These are phyloP conservation scores for Lasioglossum oenotherae DNA, from an alignment of 2,888 invertebrate genomes.

Conservation along the genomic window DNA sequence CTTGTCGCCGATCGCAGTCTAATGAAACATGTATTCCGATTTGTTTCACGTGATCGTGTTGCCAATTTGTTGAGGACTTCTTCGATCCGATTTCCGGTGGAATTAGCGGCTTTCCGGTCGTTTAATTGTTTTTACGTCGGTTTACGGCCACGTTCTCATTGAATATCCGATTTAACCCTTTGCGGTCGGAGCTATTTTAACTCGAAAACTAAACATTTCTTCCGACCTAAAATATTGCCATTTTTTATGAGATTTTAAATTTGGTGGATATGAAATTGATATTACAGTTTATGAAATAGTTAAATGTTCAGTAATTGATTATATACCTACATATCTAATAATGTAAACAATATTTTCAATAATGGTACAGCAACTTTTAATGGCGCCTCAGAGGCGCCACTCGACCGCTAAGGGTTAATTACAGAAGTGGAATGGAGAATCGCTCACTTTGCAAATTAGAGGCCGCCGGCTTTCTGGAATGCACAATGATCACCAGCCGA, in stretches of 20 bases:
- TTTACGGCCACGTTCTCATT: background rate
- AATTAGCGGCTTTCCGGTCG: background rate
- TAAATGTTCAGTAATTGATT: too few relatives aligned
- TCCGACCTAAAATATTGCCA: too few relatives aligned
- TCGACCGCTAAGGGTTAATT: too few relatives aligned
- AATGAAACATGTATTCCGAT: constrained; percentile 31
- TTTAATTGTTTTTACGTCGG: background rate
- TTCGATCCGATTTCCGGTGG: background rate
- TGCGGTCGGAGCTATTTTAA: too few relatives aligned
- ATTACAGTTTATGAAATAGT: too few relatives aligned
- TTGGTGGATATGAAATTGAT: too few relatives aligned
- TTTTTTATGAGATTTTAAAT: too few relatives aligned
- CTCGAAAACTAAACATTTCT: too few relatives aligned
- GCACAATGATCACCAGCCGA: background rate
- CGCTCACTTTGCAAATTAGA: background rate
- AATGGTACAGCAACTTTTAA: too few relatives aligned
- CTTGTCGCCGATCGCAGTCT: constrained; percentile 17
- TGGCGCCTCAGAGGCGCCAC: too few relatives aligned
- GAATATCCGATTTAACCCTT: background rate
- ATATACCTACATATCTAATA: too few relatives aligned
- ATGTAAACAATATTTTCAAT: too few relatives aligned
- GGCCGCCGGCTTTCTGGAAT: background rate
- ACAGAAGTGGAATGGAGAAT: background rate
- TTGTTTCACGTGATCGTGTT: background rate
- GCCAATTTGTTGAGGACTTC: background rate